A percentile compares a stretch with the other conserved stretches of the same genome.
Conservation (phyloP, 2,797 vertebrate genomes). For the Echeneis naucrates region DNA sequence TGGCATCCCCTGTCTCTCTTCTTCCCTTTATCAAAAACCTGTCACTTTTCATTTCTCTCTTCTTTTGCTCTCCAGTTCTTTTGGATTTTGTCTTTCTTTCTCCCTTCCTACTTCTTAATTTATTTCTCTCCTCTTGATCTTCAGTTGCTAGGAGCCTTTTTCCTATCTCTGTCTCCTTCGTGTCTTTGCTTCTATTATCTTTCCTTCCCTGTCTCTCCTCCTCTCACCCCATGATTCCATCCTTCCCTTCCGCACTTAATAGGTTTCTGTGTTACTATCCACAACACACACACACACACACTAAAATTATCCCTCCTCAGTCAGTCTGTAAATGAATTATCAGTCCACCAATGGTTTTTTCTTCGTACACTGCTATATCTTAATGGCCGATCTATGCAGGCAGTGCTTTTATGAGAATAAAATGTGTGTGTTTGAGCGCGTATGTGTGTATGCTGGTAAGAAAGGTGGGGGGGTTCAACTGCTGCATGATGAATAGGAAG, state of each 20-base stretch:
- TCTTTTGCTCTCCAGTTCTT: neutral
- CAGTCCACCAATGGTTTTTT: conserved; percentile 75
- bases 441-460: conserved; percentile 21
- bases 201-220: conserved; percentile 35
- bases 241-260: conserved; percentile 59
- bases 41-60: conserved; percentile 20
- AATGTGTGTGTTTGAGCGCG: conserved; percentile 7
- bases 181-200: conserved; percentile 59
- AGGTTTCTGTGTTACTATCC: conserved; percentile 66
- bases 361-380: conserved; percentile 74
- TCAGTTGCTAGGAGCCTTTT: conserved; percentile 1
- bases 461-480: conserved; percentile 57
- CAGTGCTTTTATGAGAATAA: conserved; percentile 72
- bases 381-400: conserved; percentile 77
- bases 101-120: conserved; percentile 5
- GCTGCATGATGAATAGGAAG: conserved; percentile 76
- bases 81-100: neutral
- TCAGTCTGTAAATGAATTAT: conserved; percentile 80
- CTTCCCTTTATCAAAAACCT: conserved; percentile 22
- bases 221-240: conserved; percentile 34
- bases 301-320: conserved; percentile 50
- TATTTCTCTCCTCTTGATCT: conserved; percentile 4
- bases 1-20: conserved; percentile 20
- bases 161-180: conserved; percentile 27
- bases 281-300: conserved; percentile 33